Base-by-base conservation (phyloP, 2,113 vertebrate genomes). In the Dascyllus trimaculatus region DNA sequence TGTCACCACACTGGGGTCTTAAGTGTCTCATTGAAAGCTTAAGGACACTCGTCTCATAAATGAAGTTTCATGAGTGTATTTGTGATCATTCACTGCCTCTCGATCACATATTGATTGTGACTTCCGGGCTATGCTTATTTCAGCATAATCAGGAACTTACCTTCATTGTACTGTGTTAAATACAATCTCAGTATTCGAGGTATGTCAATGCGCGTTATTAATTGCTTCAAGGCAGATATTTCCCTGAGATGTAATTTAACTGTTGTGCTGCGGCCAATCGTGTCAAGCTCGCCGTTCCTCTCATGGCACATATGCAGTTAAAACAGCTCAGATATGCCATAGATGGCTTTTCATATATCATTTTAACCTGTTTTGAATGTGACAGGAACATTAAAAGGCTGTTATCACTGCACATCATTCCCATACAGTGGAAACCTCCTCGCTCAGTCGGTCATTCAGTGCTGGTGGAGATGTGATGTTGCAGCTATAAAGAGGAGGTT, bases 11-110 rank as follows among this genome's bases (percentile, higher is more conserved):
- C 24, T 38, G 45, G 11, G 66, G 57, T 72, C 63, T 71, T 71
- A 40, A 86, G 38, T 62, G 48, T 78, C 80, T 78, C 52, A 75
- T 74, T 75, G 35, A 76, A 60, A 51, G 46, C 69, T 76, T 80
- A 57, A 86, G 59, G 21, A 21, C 54, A 68, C 73, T 78, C 0
- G 5, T 75, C 43, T 81, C 26, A 64, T n/a, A 25, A 84, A 83
- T 78, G 11, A 62, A 75, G 46, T 68, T 87, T 71, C 63, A 35
- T 32, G 52, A 66, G 18, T 13, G 43, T 78, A 26, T 70, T 53
- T 66, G 3, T 17, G 24, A 78, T 54, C 9, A 6, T 17, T 71
- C 4, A 11, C 43, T 19, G 35, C 63, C 26, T 66, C 24, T 63
- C 45, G 6, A 38, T 58, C 40, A 38, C n/a, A 43, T 61, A 78